Base-by-base conservation (phyloP, 2,797 vertebrate species). In the Phrynocephalus guinanensis region DNA sequence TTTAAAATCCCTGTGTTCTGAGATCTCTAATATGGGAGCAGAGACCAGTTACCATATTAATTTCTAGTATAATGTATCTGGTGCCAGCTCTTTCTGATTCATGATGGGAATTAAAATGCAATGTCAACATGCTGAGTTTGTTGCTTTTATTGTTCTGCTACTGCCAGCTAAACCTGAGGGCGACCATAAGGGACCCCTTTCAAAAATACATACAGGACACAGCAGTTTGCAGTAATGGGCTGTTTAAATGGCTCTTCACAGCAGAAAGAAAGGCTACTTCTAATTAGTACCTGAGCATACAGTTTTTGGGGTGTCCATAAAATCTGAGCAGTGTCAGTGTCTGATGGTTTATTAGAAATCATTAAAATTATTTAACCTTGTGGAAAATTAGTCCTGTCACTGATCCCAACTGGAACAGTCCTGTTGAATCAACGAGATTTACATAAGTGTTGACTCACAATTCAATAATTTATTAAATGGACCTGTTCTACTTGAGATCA, bases 201-300 rank as follows among this genome's bases (percentile, higher is more conserved):
- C 63, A 78, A 81, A 80, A 82, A 79, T 52, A 84, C 83, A 33
- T 33, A 33, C 33, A 33, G 33, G 33, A 33, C 83, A 67, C 77
- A 90, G 67, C 77, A 89, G 0, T 2, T 90, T 44, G 84, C 50
- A 79, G 83, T 83, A 87, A 73, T 1, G 28, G 60, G 13, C 33
- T 18, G 91, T 44, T 92, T 86, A 73, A 92, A 86, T 81, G 87
- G 85, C 68, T 87, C 71, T 7, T 92, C 90, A 73, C 60, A 63
- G 11, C 13, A 77, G 30, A 15, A 72, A 82, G 68, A 15, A 89
- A 44, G 84, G 78, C 22, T 83, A 93, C 78, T 79, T 87, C 77
- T 90, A 82, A 71, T 16, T 50, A 71, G 30, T 0, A 78, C 75
- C 91, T 84, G 60, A 88, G 82, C 72, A 82, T 79, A 63, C 44